Conservation (phyloP, 2,888 invertebrate species). For the Cryptus armator region DNA sequence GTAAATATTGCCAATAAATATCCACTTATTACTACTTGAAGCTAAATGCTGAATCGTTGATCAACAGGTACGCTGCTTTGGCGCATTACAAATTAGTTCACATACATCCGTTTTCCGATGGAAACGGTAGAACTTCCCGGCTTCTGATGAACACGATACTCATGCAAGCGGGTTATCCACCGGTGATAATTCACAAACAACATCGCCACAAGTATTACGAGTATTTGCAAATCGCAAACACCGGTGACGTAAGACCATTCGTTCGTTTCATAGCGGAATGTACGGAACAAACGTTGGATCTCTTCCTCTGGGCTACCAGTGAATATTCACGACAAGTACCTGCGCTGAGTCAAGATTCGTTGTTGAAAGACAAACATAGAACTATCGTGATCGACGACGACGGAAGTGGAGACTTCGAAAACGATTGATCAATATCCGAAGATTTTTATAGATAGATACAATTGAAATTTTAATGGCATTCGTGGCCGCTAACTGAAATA, state of each 20-base stretch:
- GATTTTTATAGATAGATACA: conserved; percentile 32
- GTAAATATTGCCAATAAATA: too few relatives aligned
- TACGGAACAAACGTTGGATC: conserved; percentile 95
- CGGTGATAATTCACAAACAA: conserved; percentile 96
- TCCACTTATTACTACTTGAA: neutral
- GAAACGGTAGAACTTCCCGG: conserved; percentile 98
- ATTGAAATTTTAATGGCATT: conserved; percentile 29
- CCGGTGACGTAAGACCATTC: conserved; percentile 98
- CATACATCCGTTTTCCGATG: conserved; percentile 98
- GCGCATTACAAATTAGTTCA: conserved; percentile 98
- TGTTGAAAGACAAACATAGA: conserved; percentile 73
- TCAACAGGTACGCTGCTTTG: conserved; percentile 94
- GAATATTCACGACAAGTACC: conserved; percentile 90
- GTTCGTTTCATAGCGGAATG: conserved; percentile 97
- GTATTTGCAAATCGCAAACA: conserved; percentile 95
- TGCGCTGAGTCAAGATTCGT: conserved; percentile 86
- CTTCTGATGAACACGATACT: conserved; percentile 98
- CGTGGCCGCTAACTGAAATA: neutral
- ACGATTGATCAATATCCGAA: conserved; percentile 71
- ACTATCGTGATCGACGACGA: conserved; percentile 77
- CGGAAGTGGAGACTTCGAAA: conserved; percentile 75
- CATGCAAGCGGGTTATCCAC: conserved; percentile 98
- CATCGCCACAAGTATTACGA: conserved; percentile 94
- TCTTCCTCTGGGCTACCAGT: conserved; percentile 94
- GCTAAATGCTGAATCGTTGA: neutral